A percentile compares a stretch with the other conserved stretches of the same genome.
Conservation (phyloP, 2,888 invertebrate genomes). For the Lasioglossum zephyrum region DNA sequence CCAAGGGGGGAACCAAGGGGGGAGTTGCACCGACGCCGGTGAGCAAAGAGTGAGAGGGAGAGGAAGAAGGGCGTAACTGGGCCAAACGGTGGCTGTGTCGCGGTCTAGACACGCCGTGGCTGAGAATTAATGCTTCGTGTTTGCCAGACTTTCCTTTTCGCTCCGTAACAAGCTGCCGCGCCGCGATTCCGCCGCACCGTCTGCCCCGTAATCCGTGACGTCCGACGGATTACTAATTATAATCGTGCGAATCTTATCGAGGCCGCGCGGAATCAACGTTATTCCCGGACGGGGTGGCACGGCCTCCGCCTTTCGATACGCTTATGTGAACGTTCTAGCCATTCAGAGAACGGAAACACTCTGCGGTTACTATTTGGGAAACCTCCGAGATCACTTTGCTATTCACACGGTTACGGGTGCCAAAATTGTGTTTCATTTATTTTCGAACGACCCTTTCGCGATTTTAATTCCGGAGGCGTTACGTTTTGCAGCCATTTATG, state of each 20-base stretch:
- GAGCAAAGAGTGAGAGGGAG: constrained; percentile 30
- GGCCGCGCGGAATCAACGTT: constrained; percentile 20
- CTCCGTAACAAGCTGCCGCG: constrained; percentile 59
- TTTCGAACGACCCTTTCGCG: neutral
- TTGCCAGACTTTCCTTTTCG: constrained; percentile 70
- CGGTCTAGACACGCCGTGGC: constrained; percentile 69
- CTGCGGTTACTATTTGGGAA: neutral
- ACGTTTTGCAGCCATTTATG: neutral
- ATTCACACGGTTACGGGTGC: neutral
- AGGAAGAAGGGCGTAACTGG: constrained; percentile 71
- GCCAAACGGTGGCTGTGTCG: constrained; percentile 73
- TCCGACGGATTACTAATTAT: constrained; percentile 48
- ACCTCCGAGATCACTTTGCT: neutral
- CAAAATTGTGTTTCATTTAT: neutral
- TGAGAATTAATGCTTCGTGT: constrained; percentile 68
- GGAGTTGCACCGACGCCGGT: constrained; percentile 1
- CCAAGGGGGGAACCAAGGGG: neutral
- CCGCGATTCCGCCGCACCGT: constrained; percentile 54
- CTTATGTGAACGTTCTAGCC: neutral
- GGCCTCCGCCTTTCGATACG: neutral
- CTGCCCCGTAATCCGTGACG: constrained; percentile 47
- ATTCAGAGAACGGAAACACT: neutral
- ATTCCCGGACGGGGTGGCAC: constrained; percentile 26
- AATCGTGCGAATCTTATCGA: constrained; percentile 25
- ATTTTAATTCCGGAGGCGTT: neutral